Evolutionary conservation across 2,888 invertebrate genomes (phyloP), one percentile per base, ranked within the genome.

Genomic region (Pammene aurita): DNA sequence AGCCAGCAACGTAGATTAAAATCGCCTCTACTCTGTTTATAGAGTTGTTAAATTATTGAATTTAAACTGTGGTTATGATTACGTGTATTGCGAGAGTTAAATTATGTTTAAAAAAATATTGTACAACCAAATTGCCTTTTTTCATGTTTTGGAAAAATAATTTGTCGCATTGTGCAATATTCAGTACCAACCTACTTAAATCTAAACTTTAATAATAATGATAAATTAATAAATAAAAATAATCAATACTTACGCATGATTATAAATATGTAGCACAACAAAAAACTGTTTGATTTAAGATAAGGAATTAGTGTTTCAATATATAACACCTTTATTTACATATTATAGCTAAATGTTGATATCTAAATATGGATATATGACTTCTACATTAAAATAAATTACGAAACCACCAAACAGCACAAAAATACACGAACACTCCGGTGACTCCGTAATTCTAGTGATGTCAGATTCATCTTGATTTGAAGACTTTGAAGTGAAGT

Each of bases 171-270:
- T 26, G 1, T 26, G 26, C 26, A 26, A 26, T 2, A 26, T 38
- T 38, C 9, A 9, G 6, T 38, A 38, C 38, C 6, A 9, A 38
- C 38, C 38, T 38, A 38, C 26, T 26, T 38, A 14, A 46, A 46
- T n/a, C 14, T 14, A 46, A 42, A 42, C 42, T 10, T 38, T 14
- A 35, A 35, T 9, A 48, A 18, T 48, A 61, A 38, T 61, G 18
- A 10, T 18, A 61, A 11, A 35, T 18, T 18, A 18, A 9, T 48
- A 44, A 55, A n/a, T 14, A 48, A 55, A 61, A 67, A 67, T 67
- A 67, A 67, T 67, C 67, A 62, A 67, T 67, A 67, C 67, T 67
- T 41, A 67, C 67, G 26, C 55, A 35, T 55, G 38, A 9, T 61
- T 44, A 44, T 38, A 50, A 48, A 5, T 14, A 66, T 42, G 61